Base-by-base conservation (phyloP, 2,797 vertebrate species). In the Sebastes melanostomus region DNA sequence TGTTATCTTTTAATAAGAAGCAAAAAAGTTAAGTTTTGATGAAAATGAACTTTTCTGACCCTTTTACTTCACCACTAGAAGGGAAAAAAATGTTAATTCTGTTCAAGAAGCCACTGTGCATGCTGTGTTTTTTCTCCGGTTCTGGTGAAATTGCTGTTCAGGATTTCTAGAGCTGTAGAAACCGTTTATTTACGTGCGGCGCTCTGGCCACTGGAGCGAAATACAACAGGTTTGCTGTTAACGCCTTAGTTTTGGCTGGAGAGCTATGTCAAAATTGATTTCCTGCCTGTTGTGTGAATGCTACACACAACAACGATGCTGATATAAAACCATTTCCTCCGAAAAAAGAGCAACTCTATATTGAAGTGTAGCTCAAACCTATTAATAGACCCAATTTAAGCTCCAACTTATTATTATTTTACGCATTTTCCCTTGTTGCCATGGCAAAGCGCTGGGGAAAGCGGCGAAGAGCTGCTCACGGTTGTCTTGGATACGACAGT, bases 401-500 rank as follows among this genome's bases (percentile, higher is more conserved):
- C 80, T 89, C 75, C 80, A 78, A 82, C 88, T 90, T 90, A 93
- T 95, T 90, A 94, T 94, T 95, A 95, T 95, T 95, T 94, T 92
- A 95, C 91, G 86, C 87, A 88, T 91, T 94, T 94, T 92, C 78
- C 93, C 93, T 93, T 87, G 95, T 96, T 96, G 92, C 95, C 92
- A 95, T 95, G 95, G 94, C 75, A 73, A 95, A 90, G 89, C 50
- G 10, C 82, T 18, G 85, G 85, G 84, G 80, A 84, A 85, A 83
- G 80, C 85, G 71, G 68, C 65, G 25, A 86, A 56, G 86, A 80
- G 83, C 81, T 86, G 91, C 94, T 92, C 90, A 67, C 36, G 91
- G 95, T 96, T 96, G 95, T 96, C 95, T 95, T 95, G 96, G 95
- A 95, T 96, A 95, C 95, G 60, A 88, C 86, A 81, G 85, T 91